Evolutionary conservation across 2,888 invertebrate species (phyloP).

Genomic region (Diplolepis rosae): DNA sequence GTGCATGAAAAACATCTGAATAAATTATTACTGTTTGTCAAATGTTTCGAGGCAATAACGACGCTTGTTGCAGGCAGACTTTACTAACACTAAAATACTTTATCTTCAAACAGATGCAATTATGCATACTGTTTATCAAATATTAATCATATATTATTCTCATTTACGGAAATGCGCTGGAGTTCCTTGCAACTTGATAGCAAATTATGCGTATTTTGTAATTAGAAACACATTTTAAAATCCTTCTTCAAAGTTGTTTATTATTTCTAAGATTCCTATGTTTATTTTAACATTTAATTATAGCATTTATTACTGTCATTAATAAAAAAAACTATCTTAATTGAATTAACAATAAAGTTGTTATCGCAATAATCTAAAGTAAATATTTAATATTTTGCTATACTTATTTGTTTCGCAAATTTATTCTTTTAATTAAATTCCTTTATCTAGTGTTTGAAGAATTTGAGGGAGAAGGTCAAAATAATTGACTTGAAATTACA

Average conservation of each 20-base stretch:
- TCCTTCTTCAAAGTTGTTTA: background rate
- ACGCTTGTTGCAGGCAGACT: constrained; percentile 42
- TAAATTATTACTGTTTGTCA: constrained; percentile 73
- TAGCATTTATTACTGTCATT: background rate
- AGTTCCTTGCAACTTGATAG: constrained; percentile 39
- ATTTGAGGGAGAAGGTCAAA: no score
- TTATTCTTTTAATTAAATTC: no score
- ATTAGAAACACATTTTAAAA: background rate
- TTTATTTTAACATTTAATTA: background rate
- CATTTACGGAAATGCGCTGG: constrained; percentile 65
- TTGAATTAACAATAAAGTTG: no score
- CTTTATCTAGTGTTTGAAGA: no score
- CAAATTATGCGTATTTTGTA: constrained; percentile 36
- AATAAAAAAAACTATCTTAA: background rate
- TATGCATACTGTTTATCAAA: constrained; percentile 68
- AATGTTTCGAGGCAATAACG: constrained; percentile 64
- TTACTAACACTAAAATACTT: constrained; percentile 34
- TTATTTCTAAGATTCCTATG: background rate
- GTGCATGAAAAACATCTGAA: constrained; percentile 71
- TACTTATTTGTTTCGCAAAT: no score
- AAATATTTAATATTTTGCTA: no score
- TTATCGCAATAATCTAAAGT: no score
- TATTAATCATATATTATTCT: constrained; percentile 67
- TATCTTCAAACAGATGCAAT: constrained; percentile 26
- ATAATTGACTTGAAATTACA: no score